Conservation (phyloP, 2,797 vertebrate genomes). For the Ceryle rudis region DNA sequence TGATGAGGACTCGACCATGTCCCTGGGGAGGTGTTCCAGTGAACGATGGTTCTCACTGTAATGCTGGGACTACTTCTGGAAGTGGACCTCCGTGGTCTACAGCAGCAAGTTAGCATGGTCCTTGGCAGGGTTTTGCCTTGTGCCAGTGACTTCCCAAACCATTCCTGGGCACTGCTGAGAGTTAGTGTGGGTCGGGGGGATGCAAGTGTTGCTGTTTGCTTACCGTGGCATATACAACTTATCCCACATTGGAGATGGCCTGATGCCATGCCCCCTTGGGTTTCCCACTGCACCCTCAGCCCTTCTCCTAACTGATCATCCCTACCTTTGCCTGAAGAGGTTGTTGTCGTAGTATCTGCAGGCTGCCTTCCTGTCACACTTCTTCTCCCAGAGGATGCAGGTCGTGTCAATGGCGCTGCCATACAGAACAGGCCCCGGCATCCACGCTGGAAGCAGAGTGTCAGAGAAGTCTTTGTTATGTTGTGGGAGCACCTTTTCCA, state of each 20-base stretch:
- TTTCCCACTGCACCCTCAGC: background rate
- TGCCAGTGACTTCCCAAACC: background rate
- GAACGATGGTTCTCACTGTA: rapidly evolving
- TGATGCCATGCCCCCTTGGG: rapidly evolving
- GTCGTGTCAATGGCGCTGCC: conserved; percentile 90
- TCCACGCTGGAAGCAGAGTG: conserved; percentile 82
- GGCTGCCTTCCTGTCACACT: conserved; percentile 82
- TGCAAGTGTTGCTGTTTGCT: rapidly evolving
- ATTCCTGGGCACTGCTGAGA: background rate
- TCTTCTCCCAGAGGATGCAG: conserved; percentile 87
- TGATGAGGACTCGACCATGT: rapidly evolving
- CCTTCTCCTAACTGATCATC: rapidly evolving
- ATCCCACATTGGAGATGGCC: rapidly evolving
- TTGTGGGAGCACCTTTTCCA: rapidly evolving
- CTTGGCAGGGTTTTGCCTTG: background rate
- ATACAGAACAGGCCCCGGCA: conserved; percentile 90
- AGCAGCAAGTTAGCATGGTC: background rate
- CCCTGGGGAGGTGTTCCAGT: background rate
- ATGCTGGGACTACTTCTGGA: background rate
- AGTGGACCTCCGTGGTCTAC: background rate
- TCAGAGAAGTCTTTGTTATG: background rate
- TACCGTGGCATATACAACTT: rapidly evolving
- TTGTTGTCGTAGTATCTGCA: conserved; percentile 90
- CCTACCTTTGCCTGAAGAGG: conserved; percentile 85
- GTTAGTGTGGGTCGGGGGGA: rapidly evolving